phyloP scores from a whole-genome alignment of 2,797 vertebrate species.

The Epinephelus awoara region DNA sequence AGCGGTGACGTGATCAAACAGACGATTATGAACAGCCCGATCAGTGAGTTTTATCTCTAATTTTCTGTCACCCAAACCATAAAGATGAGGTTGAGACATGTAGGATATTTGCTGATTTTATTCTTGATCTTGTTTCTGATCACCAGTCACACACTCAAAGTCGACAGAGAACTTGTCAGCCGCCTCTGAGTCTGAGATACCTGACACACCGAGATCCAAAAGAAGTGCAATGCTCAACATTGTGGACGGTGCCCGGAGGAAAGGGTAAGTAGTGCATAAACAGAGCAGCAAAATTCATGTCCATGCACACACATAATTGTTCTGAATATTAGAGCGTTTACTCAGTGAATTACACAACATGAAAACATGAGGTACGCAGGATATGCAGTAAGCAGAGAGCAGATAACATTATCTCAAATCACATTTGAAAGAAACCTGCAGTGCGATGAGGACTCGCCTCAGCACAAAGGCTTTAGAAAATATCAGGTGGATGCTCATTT shows the following conservation, averaged over 20 bases:
- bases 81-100: neutral
- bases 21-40: conserved; percentile 89
- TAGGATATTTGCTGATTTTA: conserved; percentile 9
- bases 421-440: conserved; percentile 16
- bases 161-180: conserved; percentile 55
- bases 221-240: conserved; percentile 78
- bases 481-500: conserved; percentile 32
- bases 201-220: conserved; percentile 78
- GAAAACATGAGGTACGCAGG: neutral
- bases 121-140: conserved; percentile 47
- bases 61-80: neutral
- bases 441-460: conserved; percentile 15
- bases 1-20: conserved; percentile 92
- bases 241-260: conserved; percentile 83
- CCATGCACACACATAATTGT: neutral
- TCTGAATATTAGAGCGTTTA: neutral
- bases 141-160: conserved; percentile 59
- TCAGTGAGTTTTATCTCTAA: conserved; percentile 82
- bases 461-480: conserved; percentile 24
- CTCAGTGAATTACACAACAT: neutral
- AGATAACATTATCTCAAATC: conserved; percentile 19
- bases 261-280: conserved; percentile 85
- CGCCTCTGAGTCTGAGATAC: conserved; percentile 58
- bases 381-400: neutral
- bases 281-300: neutral